These are phyloP conservation scores for Wiebesia pumilae DNA, from an alignment of 1,140 invertebrate species.

Conservation along the genomic window DNA sequence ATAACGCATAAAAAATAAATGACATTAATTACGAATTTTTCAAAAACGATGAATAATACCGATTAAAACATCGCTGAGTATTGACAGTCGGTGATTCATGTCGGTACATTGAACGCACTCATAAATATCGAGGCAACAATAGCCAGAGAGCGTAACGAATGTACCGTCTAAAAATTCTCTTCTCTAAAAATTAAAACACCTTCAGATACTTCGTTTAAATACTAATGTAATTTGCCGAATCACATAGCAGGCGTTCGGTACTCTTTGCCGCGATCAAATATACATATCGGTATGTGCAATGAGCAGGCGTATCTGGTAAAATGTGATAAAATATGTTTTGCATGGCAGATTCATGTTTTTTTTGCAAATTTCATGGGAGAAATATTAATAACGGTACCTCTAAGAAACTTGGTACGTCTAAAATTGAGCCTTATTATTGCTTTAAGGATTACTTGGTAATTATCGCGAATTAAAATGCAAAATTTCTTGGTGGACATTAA, in stretches of 20 bases:
- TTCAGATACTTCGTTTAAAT: neutral
- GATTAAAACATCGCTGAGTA: no score
- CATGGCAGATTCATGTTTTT: neutral
- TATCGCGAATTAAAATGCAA: neutral
- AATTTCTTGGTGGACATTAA: neutral
- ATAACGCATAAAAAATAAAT: no score
- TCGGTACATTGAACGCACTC: neutral
- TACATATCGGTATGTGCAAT: neutral
- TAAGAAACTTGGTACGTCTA: neutral
- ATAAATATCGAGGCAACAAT: slow-evolving; percentile 2
- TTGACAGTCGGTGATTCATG: neutral
- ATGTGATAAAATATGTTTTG: neutral
- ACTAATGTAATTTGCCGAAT: neutral
- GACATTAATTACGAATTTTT: neutral
- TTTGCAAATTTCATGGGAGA: neutral
- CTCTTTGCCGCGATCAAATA: neutral
- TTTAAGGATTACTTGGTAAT: neutral
- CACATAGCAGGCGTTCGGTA: neutral
- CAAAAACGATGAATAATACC: neutral
- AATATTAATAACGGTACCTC: neutral
- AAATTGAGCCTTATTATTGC: neutral
- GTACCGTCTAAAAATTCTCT: no score
- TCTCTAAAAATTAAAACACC: neutral
- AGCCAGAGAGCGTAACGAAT: neutral
- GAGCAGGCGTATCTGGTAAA: neutral